Evolutionary conservation across 2,888 invertebrate species (phyloP), one percentile per base, ranked within the genome.

Genomic region (Abrostola tripartita): DNA sequence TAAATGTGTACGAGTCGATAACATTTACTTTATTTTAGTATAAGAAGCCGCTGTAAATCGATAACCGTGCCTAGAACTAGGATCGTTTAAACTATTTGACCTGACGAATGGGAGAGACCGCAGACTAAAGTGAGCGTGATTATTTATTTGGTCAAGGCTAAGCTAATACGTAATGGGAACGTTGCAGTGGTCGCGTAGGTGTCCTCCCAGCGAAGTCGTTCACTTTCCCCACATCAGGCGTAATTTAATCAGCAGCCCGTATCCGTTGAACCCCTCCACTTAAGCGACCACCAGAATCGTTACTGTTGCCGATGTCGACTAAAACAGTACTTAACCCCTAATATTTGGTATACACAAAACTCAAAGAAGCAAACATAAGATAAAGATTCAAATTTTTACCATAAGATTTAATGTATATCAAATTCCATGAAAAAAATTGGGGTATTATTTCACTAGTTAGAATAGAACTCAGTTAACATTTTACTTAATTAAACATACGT

Each of bases 231-330:
- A 74, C 82, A 84, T 79, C 72, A 68, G 68, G 75, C 71, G 83
- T 90, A 89, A 90, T 92, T 92, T 84, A 92, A 92, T 92, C 88
- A 90, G 84, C 74, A 74, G 82, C 91, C 92, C 92, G 90, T 92
- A 92, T 92, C 90, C 88, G 85, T 80, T 82, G 77, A 77, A 81
- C 83, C 86, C 88, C 85, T 83, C 80, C 82, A 74, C 58, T 80
- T 71, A 64, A 73, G 53, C 72, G 85, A 85, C 84, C 85, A 85
- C 83, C 83, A 63, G 73, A 77, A 76, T 74, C 56, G 71, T 52
- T 51, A 44, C 54, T 61, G 52, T 58, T 52, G 52, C 50, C 44
- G 35, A 44, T 61, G n/a, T 63, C 58, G 35, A 44, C 55, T 52
- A 50, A 57, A 64, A 52, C 47, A 44, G 35, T 51, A 55, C 37